These are phyloP conservation scores for Andinoacara biseriatus DNA, from an alignment of 2,113 vertebrate genomes.

Conservation along the genomic window DNA sequence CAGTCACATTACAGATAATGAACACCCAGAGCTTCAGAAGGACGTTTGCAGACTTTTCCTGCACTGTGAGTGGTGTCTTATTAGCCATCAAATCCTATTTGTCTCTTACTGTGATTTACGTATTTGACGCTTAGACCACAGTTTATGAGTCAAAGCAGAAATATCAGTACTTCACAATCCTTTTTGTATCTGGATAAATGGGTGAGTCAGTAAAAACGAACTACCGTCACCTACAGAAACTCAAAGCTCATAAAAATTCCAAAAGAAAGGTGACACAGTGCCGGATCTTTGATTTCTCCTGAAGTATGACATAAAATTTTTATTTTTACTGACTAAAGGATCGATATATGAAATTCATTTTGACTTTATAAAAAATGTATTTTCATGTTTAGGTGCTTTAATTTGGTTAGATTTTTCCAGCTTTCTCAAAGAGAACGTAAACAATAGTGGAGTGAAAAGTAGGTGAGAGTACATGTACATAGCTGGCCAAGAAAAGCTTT, in stretches of 20 bases:
- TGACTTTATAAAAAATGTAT: background rate
- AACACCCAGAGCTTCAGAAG: background rate
- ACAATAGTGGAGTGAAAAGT: background rate
- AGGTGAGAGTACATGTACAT: background rate
- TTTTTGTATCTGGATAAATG: background rate
- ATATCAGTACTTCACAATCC: background rate
- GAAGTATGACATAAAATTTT: background rate
- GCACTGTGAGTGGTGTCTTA: background rate
- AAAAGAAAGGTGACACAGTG: constrained; percentile 7
- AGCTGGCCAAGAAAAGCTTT: constrained; percentile 12
- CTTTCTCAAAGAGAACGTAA: background rate
- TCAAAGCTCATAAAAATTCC: constrained; percentile 26
- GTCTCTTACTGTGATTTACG: background rate
- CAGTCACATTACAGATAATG: background rate
- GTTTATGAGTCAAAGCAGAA: background rate
- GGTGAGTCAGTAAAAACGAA: constrained; percentile 6
- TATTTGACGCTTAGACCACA: background rate
- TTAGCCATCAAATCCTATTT: background rate
- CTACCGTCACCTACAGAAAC: constrained; percentile 29
- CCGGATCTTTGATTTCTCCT: background rate
- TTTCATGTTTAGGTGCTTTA: background rate
- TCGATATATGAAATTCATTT: background rate
- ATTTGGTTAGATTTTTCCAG: background rate
- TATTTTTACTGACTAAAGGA: background rate
- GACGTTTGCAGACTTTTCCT: background rate